Evolutionary conservation across 2,113 vertebrate genomes (phyloP), one percentile per base, ranked within the genome.

Genomic region (Semicossyphus pulcher): DNA sequence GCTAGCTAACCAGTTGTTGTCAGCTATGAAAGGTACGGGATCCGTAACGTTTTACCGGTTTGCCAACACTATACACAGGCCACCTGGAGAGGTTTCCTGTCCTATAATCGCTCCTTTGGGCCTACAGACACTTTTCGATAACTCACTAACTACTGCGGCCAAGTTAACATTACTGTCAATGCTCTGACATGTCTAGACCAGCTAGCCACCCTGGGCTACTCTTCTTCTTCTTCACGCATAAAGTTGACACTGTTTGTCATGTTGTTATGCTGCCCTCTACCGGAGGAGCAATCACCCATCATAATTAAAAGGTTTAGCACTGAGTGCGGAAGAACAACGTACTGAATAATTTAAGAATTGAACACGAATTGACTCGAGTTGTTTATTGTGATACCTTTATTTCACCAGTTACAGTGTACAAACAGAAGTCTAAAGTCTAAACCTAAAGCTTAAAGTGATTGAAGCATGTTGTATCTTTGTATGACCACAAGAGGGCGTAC

Each of bases 201-300:
- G 25, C 31, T 39, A 85, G 71, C 60, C 67, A 28, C 63, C 23
- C 54, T 5, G 45, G 29, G 5, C 18, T 16, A 0, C 31, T 80
- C 74, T 80, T 81, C 84, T 80, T 90, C 86, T 60, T n/a, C 56
- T 1, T n/a, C 4, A 39, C 32, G n/a, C n/a, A 18, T 16, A 51
- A 36, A 76, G 8, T n/a, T 48, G 12, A 44, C 45, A 26, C 5
- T 37, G 49, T 58, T 39, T 5, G 11, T 5, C 15, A 37, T 5
- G n/a, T 12, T 34, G 23, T 2, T 16, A n/a, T 62, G 41, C 63
- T 76, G 78, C 84, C 76, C 65, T 23, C 89, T 88, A 34, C 3
- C 21, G 88, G 72, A 25, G 14, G 10, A 54, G 11, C 0, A 5
- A 14, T 12, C 2, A 10, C 11, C 11, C 3, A 37, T 1, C 36